Base-by-base conservation (phyloP, 2,888 invertebrate genomes). In the Eupithecia vulgata region DNA sequence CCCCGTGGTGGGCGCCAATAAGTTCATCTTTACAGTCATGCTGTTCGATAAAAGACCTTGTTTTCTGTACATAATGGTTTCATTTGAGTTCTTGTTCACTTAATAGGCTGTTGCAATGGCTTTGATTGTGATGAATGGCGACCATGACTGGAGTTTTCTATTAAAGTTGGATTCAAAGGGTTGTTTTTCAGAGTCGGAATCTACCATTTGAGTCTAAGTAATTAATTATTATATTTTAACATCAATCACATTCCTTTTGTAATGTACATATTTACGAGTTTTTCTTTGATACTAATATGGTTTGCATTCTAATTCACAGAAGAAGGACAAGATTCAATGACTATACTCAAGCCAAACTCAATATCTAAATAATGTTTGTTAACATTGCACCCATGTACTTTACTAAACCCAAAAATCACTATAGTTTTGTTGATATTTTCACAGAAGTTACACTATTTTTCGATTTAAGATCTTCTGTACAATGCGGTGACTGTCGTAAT, bases 81-180 rank as follows among this genome's bases (percentile, higher is more conserved):
- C 21, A 40, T 40, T 21, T 65, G 65, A 12, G 17, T 37, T 42
- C n/a, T 65, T 25, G 25, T 21, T 40, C 34, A 48, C 48, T 45
- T 45, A 45, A 37, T 57, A 12, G 52, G 70, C 71, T 61, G 30
- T 8, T 37, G 42, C 45, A 59, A 69, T 68, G 42, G 34, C 34
- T 68, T 57, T 72, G 45, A 70, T 25, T 65, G 25, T 66, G 52
- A 71, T 69, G 35, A n/a, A 67, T 71, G 48, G 48, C 42, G 30
- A 30, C 42, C 66, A 48, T 74, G 74, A 71, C 66, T 34, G 8
- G 67, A 40, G 25, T 25, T 71, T 71, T 68, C 21, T 15, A 34
- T 45, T 17, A 52, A 62, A 45, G 37, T 52, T 35, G 15, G 17
- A 40, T 37, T 69, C 48, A 74, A 74, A 69, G 74, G 74, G 71